Evolutionary conservation across 1,140 invertebrate genomes (phyloP).

Genomic region (fruit fly (Drosophila melanogaster)): DNA sequence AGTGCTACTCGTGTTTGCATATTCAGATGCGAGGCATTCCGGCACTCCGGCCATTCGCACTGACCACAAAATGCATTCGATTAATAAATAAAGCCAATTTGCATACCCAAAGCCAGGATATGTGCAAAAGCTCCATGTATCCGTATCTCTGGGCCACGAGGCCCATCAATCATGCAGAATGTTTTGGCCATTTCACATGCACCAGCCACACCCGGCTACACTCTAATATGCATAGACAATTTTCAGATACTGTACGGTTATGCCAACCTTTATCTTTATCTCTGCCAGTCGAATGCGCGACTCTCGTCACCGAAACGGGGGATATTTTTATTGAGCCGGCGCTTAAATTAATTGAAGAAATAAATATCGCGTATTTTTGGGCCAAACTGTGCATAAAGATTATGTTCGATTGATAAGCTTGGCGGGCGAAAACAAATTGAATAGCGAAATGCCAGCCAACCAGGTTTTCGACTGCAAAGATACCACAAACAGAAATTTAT

Average conservation of each 20-base stretch:
- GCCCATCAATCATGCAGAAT: constrained; percentile 64
- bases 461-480: constrained; percentile 4
- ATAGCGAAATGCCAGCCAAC: constrained; percentile 8
- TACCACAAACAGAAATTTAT: constrained; percentile 15
- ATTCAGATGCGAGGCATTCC: constrained; percentile 8
- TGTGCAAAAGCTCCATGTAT: constrained; percentile 14
- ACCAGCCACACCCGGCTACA: constrained; percentile 22
- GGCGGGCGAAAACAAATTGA: constrained; percentile 12
- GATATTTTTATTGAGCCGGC: constrained; percentile 36
- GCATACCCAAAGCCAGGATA: constrained; percentile 32
- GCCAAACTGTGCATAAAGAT: constrained; percentile 41
- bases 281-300: neutral
- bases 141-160: constrained; percentile 7
- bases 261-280: constrained; percentile 22
- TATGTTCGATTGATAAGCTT: constrained; percentile 50
- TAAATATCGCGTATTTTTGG: constrained; percentile 36
- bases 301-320: constrained; percentile 6
- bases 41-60: constrained; percentile 11
- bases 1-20: constrained; percentile 35
- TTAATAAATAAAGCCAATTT: constrained; percentile 63
- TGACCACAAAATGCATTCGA: constrained; percentile 52
- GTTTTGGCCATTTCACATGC: constrained; percentile 46
- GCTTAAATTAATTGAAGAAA: constrained; percentile 64
- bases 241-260: constrained; percentile 17
- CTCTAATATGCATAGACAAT: constrained; percentile 20